Conservation (phyloP, 2,797 vertebrate species). For the Alectoris magna region DNA sequence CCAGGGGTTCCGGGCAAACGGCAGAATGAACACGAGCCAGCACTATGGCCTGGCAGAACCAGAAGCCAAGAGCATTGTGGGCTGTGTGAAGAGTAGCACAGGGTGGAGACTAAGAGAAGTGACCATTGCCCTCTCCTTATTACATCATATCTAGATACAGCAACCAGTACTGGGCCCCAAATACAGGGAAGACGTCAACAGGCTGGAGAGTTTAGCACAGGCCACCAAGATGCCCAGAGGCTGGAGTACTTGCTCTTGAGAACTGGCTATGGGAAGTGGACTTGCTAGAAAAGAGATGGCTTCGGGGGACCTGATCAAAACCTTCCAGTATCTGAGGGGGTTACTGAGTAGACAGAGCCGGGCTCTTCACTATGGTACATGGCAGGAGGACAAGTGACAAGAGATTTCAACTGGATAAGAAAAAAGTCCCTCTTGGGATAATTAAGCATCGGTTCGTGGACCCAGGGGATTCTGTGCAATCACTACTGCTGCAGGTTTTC, state of each 20-base stretch:
- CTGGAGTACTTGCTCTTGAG: neutral
- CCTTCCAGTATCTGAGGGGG: neutral
- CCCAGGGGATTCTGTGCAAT: neutral
- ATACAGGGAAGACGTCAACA: neutral
- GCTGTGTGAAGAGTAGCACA: slow-evolving; percentile 35
- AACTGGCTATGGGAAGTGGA: neutral
- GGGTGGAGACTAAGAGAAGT: neutral
- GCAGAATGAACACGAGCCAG: neutral
- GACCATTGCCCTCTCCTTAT: neutral
- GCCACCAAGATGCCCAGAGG: neutral
- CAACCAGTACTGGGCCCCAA: neutral
- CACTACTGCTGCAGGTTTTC: neutral
- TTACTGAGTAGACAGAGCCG: neutral
- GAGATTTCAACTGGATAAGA: neutral
- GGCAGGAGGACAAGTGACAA: neutral
- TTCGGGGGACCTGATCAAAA: neutral
- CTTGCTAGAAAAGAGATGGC: neutral
- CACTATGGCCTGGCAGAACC: neutral
- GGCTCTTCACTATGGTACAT: neutral
- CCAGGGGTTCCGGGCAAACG: neutral
- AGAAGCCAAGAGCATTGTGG: neutral
- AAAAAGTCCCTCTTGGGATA: neutral
- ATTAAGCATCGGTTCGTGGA: neutral
- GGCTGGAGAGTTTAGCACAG: neutral
- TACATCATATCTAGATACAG: rapidly evolving